phyloP scores from a whole-genome alignment of 2,797 vertebrate species.

The Percopsis omiscomaycus region DNA sequence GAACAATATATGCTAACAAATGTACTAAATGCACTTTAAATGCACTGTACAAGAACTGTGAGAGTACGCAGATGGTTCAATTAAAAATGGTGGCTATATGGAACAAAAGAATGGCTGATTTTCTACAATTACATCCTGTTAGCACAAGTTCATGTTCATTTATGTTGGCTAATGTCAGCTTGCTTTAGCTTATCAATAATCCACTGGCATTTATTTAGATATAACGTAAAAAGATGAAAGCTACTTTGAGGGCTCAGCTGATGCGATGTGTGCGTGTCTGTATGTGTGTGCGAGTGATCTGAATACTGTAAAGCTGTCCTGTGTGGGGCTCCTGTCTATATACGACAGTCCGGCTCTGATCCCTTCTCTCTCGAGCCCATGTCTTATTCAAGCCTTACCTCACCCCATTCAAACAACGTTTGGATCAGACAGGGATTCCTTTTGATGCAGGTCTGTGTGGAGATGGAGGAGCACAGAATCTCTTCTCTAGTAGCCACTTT shows the following conservation, averaged over 20 bases:
- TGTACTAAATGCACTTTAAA: too few species aligned
- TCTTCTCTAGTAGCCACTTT: slow-evolving; percentile 32
- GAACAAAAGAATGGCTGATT: too few species aligned
- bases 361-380: slow-evolving; percentile 20
- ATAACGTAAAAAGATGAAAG: neutral
- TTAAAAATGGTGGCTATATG: too few species aligned
- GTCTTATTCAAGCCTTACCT: slow-evolving; percentile 35
- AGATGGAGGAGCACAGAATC: slow-evolving; percentile 24
- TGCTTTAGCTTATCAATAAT: too few species aligned
- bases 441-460: slow-evolving; percentile 55
- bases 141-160: too few species aligned
- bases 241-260: slow-evolving; percentile 1
- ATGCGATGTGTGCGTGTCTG: slow-evolving; percentile 14
- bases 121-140: too few species aligned
- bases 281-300: neutral
- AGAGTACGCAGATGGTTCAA: too few species aligned
- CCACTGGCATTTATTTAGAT: slow-evolving; percentile 8
- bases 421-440: slow-evolving; percentile 52
- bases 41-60: too few species aligned
- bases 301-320: neutral
- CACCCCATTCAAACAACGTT: slow-evolving; percentile 53
- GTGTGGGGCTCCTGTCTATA: slow-evolving; percentile 10
- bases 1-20: too few species aligned
- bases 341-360: slow-evolving; percentile 27
- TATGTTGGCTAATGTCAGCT: too few species aligned